Evolutionary conservation across 2,113 vertebrate species (phyloP), one percentile per base, ranked within the genome.

Genomic region (Piaya cayana): DNA sequence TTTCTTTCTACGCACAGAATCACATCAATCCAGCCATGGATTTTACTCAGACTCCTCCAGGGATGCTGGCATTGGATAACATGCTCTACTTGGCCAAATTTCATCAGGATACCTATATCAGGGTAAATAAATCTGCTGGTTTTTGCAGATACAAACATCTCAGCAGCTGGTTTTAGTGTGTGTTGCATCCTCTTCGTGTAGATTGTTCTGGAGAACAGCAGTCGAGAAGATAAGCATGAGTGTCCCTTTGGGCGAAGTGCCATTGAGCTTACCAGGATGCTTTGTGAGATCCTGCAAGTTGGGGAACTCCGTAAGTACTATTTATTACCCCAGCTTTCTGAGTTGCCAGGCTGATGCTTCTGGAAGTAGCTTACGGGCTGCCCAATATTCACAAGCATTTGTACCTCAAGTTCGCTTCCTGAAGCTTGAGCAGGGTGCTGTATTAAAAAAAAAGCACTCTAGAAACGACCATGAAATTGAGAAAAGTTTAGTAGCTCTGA

Each of bases 201-300:
- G 99, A 99, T 99, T 36, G 99, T 99, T 65, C 87, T 99, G 93
- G 99, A 99, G 97, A 99, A 99, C 97, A 99, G 99, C 96, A 99
- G 99, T 96, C 98, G 99, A 8, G 99, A 99, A 90, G 99, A 99
- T 88, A 99, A 99, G 59, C 99, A 99, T 0, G 99, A 99, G 80
- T 99, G 99, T 94, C 99, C 99, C 18, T 99, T 99, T 12, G 99
- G 99, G n/a, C 99, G 99, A 62, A 99, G 99, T 56, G 99, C 99
- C 90, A 99, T 99, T 5, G 99, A 99, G 96, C 98, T 99, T 68
- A 99, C 99, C 55, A 98, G 98, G 50, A 99, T 99, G 98, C 97
- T 99, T 32, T 99, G 99, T 64, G 99, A 99, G 90, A 99, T 99
- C 86, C 98, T 99, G 47, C 99, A 99, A 97, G 99, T 99, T 17